Base-by-base conservation (phyloP, 2,888 invertebrate genomes). In the Cataglyphis rosenhaueri region DNA sequence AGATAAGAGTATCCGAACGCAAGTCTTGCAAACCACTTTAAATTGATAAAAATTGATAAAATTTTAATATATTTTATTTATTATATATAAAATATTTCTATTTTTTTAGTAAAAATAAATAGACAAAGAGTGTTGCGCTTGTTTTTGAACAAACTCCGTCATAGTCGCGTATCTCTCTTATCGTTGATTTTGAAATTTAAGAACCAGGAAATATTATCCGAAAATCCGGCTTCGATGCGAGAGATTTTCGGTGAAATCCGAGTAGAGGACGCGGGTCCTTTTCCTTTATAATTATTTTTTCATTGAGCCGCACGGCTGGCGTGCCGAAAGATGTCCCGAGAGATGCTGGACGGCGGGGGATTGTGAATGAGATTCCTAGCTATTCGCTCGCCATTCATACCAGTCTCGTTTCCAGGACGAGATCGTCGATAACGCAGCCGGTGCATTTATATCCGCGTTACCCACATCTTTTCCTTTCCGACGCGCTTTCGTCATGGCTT, bases 301-400 rank as follows among this genome's bases (percentile, higher is more conserved):
- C 90, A 84, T 90, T 87, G 81, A 83, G 83, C 82, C 66, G 74
- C 84, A 86, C 87, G 32, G 41, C 12, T 79, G 76, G 70, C 85
- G 68, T 52, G 71, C 62, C 81, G n/a, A 52, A 52, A 91, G 91
- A 92, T 92, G 91, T 92, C 91, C 88, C 91, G 82, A 73, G 85
- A 90, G 90, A 91, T 90, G 52, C 2, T n/a, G 89, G 82, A 88
- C 86, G 73, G 57, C 57, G 71, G 68, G 66, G 68, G 75, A 86
- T 85, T 88, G 88, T 92, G 91, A 93, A 93, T 93, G 93, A 93
- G 92, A 91, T 92, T 90, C 91, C 85, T 84, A 66, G 66, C 65
- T 70, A 71, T 52, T 52, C 81, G 32, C 55, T 81, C 62, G 79
- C 89, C 90, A 90, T 92, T 91, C 91, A 90, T 88, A 85, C 84